These are phyloP conservation scores for Enteromius unitaeniatus DNA, from an alignment of 2,797 vertebrate species.

Conservation along the genomic window DNA sequence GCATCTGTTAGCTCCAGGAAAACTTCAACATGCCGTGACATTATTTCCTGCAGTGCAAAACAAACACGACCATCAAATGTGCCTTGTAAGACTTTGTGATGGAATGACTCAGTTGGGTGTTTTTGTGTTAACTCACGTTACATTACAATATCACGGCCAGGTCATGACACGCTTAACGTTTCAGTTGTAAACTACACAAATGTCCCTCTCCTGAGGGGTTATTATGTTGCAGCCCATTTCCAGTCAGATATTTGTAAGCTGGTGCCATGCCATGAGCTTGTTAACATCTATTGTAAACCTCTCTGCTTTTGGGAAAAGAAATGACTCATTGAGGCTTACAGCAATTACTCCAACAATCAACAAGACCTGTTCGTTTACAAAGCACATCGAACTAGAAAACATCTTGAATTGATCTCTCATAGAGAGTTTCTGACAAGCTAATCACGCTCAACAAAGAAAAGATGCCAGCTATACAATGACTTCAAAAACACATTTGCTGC, in stretches of 20 bases:
- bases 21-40: conserved; percentile 10
- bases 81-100: conserved; percentile 17
- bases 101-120: conserved; percentile 42
- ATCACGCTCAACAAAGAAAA: conserved; percentile 19
- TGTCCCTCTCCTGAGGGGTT: conserved; percentile 38
- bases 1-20: neutral
- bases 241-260: conserved; percentile 52
- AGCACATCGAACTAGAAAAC: conserved; percentile 35
- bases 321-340: conserved; percentile 59
- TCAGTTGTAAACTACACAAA: conserved; percentile 46
- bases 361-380: conserved; percentile 39
- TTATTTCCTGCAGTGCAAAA: conserved; percentile 5
- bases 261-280: conserved; percentile 42
- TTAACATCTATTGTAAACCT: conserved; percentile 50
- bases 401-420: conserved; percentile 51
- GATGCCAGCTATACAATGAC: neutral
- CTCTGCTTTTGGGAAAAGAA: conserved; percentile 55
- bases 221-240: conserved; percentile 44
- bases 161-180: conserved; percentile 38
- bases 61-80: conserved; percentile 11
- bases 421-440: conserved; percentile 23
- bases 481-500: neutral
- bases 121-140: conserved; percentile 29
- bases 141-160: conserved; percentile 42
- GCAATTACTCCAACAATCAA: conserved; percentile 56